Evolutionary conservation across 1,140 invertebrate species (phyloP), one percentile per base, ranked within the genome.

Genomic region (Trichonephila clavata): DNA sequence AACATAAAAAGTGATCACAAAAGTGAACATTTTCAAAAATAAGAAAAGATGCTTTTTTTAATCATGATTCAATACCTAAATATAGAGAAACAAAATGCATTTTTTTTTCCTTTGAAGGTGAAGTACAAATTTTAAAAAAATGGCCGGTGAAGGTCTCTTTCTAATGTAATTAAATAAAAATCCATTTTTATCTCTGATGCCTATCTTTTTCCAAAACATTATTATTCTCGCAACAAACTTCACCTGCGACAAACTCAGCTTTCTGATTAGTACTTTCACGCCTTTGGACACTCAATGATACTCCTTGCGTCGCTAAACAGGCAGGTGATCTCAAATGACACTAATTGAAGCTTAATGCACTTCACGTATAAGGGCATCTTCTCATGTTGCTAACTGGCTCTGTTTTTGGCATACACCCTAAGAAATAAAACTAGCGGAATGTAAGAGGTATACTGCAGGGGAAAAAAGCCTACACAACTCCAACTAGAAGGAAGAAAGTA

Each of bases 231-330:
- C 16, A 39, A 20, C 71, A 27, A 39, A 77, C 71, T 32, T 77
- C 71, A 77, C 71, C 71, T 77, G 71, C 71, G 27, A 77, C 32
- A 39, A 20, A 39, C 3, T 39, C 27, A 18, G 71, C 71, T 77
- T 39, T 32, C 27, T 77, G 71, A 77, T 77, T 77, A 77, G 71
- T 32, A 77, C 27, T 77, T 77, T 77, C 71, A 77, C 71, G 71
- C 71, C 71, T 77, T 77, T 77, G 71, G 16, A 77, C 71, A 77
- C 71, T 77, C 71, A 39, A 32, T 27, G 71, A 18, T 77, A 32
- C 32, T 32, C 71, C 32, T 77, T 20, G 71, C 71, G 27, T 32
- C 71, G 14, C 10, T 77, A 77, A 77, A 27, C 71, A 77, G 71
- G 71, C 71, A 77, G 71, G 71, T 77, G 71, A 39, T 77, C 13